Evolutionary conservation across 2,113 vertebrate genomes (phyloP).

Genomic region (Phrynocephalus versicolor): DNA sequence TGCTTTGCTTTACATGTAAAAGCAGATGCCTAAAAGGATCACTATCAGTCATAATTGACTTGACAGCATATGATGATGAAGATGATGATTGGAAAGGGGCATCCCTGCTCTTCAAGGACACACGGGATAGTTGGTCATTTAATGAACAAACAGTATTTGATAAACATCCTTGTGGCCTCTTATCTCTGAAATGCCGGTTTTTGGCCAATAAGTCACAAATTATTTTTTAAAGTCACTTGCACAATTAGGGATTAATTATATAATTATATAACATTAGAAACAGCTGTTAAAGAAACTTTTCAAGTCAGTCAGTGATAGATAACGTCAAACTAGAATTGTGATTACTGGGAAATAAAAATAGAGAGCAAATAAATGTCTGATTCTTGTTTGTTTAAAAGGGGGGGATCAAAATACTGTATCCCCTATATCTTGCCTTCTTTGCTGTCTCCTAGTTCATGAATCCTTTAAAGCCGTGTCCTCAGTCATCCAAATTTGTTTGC

Average conservation of each 20-base stretch:
- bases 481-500: not conserved
- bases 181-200: not conserved
- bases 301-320: not conserved
- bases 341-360: not conserved
- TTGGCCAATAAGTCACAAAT: not conserved
- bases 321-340: not conserved
- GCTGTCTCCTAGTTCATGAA: not conserved
- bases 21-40: too few species aligned
- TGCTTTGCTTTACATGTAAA: not conserved
- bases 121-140: not conserved
- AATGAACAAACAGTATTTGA: not conserved
- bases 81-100: too few species aligned
- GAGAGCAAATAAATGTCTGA: not conserved
- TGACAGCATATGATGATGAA: not conserved
- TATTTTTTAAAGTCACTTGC: not conserved
- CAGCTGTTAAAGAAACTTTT: not conserved
- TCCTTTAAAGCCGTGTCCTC: not conserved
- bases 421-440: not conserved
- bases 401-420: not conserved
- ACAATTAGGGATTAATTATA: not conserved
- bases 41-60: not conserved
- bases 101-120: not conserved
- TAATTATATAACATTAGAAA: not conserved
- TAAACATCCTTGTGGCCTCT: not conserved
- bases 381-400: not conserved